Evolutionary conservation across 2,113 vertebrate genomes (phyloP).

Genomic region (Chauna torquata): DNA sequence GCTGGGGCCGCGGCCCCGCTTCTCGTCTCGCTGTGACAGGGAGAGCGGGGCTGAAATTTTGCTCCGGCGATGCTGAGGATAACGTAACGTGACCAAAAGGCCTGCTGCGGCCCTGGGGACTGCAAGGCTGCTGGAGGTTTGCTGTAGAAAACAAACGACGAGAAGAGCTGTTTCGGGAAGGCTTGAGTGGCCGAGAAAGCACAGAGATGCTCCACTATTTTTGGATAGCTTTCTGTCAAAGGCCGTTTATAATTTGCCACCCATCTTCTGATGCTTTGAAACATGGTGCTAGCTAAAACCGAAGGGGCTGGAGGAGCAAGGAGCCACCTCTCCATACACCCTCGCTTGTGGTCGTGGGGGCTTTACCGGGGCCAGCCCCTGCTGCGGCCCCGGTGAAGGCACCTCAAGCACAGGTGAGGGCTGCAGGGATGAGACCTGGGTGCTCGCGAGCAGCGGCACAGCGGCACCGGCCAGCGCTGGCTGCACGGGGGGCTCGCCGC

Average conservation of each 20-base stretch:
- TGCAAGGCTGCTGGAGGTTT: not conserved
- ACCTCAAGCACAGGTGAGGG: not conserved
- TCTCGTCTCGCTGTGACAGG: not conserved
- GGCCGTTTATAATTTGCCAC: not conserved
- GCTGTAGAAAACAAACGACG: not conserved
- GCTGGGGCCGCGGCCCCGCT: accelerated
- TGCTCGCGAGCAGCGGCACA: not conserved
- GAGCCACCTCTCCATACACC: not conserved
- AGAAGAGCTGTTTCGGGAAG: not conserved
- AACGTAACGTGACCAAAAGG: not conserved
- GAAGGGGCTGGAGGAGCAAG: not conserved
- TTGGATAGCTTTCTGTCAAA: not conserved
- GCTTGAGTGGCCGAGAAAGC: not conserved
- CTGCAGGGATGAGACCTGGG: accelerated
- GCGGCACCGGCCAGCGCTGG: not conserved
- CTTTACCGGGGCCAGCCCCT: not conserved
- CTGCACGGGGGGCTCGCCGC: not conserved
- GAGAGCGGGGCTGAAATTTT: not conserved
- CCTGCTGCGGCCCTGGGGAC: not conserved
- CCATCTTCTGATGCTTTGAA: not conserved
- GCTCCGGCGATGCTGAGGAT: not conserved
- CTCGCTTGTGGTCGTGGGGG: accelerated
- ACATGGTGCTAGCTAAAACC: not conserved
- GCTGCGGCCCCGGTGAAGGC: not conserved
- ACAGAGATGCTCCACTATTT: not conserved